Evolutionary conservation across 2,888 invertebrate species (phyloP), one percentile per base, ranked within the genome.

Genomic region (Ichneumon xanthorius): DNA sequence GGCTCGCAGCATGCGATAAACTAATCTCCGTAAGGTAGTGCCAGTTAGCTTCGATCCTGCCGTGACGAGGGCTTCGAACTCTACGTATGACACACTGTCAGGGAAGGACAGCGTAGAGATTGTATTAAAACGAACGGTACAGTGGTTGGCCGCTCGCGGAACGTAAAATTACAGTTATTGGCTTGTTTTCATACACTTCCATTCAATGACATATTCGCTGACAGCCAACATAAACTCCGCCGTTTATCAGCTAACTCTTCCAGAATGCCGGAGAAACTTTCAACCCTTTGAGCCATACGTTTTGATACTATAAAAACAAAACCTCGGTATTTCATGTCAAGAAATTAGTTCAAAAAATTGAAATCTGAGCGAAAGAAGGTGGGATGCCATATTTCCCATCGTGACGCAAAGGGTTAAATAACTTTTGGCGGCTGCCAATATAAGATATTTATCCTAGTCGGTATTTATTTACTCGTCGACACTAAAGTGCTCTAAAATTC

Each of bases 1-100:
- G 71, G 58, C 77, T 87, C 89, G 48, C 90, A 89, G 88, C 89
- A 68, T 84, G 88, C 86, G 88, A 88, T 89, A 90, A 90, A 89
- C 86, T 89, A 90, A 89, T 89, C 86, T 89, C 80, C 50, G 65
- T 72, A n/a, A 75, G 77, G 65, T 68, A 55, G 71, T 55, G 48
- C 37, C 48, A 40, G 53, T 70, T 78, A 65, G 45, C 63, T 75
- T 50, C 75, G 19, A 50, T 48, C 63, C 75, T 48, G 48, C n/a
- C 7, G 48, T n/a, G 61, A 75, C n/a, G 75, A 63, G 75, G 33
- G 33, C 63, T 75, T 63, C 48, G 75, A 63, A 75, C 48, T 48
- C 33, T 63, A 1, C 22, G 19, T 30, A 4, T 16, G 45, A 45
- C 45, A 33, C 30, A 30, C 30, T 33, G 30, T 63, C 30, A 33